Evolutionary conservation across 2,113 vertebrate genomes (phyloP).

Genomic region (Spea bombifrons): DNA sequence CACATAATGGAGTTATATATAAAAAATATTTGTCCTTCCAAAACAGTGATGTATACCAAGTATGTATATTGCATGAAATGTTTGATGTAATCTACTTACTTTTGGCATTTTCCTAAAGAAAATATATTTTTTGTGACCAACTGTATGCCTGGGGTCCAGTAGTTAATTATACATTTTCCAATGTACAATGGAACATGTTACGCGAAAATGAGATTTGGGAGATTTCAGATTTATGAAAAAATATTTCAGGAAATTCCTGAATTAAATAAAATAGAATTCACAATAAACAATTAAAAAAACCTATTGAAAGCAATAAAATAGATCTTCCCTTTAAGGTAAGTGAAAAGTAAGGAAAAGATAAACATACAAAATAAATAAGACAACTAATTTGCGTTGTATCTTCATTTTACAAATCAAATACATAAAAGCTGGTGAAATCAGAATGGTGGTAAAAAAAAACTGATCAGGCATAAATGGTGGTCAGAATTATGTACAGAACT

Average conservation of each 20-base stretch:
- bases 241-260: background rate
- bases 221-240: background rate
- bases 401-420: constrained; percentile 48
- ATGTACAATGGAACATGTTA: background rate
- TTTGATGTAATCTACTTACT: too few species aligned
- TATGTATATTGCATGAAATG: too few species aligned
- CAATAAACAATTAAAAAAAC: background rate
- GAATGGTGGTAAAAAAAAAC: constrained; percentile 71
- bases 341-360: constrained; percentile 15
- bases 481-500: constrained; percentile 64
- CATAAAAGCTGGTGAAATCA: constrained; percentile 58
- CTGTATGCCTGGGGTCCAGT: too few species aligned
- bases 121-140: too few species aligned
- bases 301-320: constrained; percentile 15
- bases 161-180: too few species aligned
- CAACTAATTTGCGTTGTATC: constrained; percentile 48
- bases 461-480: constrained; percentile 64
- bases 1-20: too few species aligned
- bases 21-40: too few species aligned
- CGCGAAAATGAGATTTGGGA: background rate
- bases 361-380: constrained; percentile 62
- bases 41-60: too few species aligned
- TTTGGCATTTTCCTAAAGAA: too few species aligned
- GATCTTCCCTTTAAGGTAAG: constrained; percentile 25
- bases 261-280: background rate